Conservation (phyloP, 2,113 vertebrate species). For the Proteles cristata region DNA sequence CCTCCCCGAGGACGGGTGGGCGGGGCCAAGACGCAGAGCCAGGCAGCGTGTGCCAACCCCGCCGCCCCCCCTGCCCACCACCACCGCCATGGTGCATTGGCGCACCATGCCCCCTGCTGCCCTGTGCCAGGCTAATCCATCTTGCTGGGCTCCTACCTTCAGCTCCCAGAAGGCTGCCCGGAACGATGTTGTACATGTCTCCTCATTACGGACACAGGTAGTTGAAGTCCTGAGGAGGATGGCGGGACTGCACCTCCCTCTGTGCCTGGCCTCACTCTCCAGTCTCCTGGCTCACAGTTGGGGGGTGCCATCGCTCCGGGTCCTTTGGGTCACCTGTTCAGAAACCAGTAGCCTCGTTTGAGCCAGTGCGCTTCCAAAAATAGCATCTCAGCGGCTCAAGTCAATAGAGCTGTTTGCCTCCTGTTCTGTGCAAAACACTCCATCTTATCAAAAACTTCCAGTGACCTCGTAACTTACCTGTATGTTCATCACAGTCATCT, state of each 20-base stretch:
- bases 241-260: accelerated
- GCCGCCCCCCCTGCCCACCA: accelerated
- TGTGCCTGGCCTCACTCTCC: accelerated
- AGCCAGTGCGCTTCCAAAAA: neutral
- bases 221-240: neutral
- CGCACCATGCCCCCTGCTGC: accelerated
- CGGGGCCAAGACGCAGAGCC: neutral
- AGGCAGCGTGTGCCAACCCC: accelerated
- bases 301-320: no score
- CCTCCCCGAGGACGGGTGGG: accelerated
- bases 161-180: neutral
- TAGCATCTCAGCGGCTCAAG: neutral
- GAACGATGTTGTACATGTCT: neutral
- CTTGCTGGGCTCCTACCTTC: neutral
- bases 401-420: neutral
- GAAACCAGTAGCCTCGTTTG: neutral
- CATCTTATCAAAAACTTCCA: neutral
- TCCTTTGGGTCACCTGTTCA: neutral
- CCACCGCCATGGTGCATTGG: accelerated
- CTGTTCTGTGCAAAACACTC: no score
- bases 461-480: neutral
- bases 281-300: accelerated
- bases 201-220: no score
- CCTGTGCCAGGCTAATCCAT: accelerated
- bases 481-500: accelerated